Percentiles rank a stretch among this genome's conserved stretches.
Evolutionary conservation across 2,888 invertebrate genomes (phyloP).

Genomic region (Drosophila kokeensis): DNA sequence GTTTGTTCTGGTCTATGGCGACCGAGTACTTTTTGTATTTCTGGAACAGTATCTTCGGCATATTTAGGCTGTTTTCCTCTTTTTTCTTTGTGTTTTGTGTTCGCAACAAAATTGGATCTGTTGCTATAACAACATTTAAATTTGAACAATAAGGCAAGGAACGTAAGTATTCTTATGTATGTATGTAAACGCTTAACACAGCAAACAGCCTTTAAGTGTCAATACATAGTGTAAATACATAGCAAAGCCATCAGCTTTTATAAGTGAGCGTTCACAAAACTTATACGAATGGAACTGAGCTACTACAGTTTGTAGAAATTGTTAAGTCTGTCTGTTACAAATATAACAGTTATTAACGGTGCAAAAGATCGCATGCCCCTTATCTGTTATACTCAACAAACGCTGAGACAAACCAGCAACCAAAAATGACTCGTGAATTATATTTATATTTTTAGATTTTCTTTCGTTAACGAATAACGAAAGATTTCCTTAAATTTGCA

Average conservation of each 20-base stretch:
- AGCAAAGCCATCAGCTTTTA: background rate
- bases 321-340: background rate
- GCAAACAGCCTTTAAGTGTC: background rate
- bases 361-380: background rate
- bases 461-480: background rate
- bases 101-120: slow-evolving; percentile 41
- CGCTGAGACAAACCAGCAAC: background rate
- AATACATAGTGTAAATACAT: background rate
- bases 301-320: background rate
- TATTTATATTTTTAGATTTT: background rate
- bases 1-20: slow-evolving; percentile 53
- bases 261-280: background rate
- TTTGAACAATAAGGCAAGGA: slow-evolving; percentile 29
- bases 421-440: background rate
- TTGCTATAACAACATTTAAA: slow-evolving; percentile 53
- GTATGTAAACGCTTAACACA: background rate
- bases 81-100: slow-evolving; percentile 29
- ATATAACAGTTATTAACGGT: background rate
- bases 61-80: slow-evolving; percentile 27
- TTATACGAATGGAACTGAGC: background rate
- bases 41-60: slow-evolving; percentile 56
- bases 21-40: slow-evolving; percentile 47
- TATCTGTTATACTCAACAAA: background rate
- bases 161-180: background rate
- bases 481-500: background rate